Evolutionary conservation across 1,140 invertebrate species (phyloP).

Genomic region (Pseudobourletiella spinata): DNA sequence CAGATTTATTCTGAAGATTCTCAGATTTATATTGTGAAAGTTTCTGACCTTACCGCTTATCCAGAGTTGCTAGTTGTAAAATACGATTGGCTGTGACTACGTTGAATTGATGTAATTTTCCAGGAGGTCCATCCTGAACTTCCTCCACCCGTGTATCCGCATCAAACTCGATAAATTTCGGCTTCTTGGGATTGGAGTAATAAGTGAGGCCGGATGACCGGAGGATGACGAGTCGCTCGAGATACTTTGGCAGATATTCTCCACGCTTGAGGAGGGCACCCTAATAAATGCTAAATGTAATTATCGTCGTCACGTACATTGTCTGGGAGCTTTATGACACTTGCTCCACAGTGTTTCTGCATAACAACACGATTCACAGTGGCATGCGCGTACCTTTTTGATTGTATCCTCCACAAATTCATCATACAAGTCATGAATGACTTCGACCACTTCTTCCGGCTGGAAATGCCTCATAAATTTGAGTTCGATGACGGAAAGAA

Average conservation of each 20-base stretch:
- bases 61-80: conserved; percentile 48
- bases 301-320: neutral
- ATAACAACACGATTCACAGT: too few species aligned
- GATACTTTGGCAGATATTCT: conserved; percentile 60
- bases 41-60: conserved; percentile 29
- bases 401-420: conserved; percentile 70
- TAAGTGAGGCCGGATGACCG: conserved; percentile 62
- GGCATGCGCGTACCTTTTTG: conserved; percentile 71
- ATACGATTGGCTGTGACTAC: conserved; percentile 56
- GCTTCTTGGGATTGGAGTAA: conserved; percentile 61
- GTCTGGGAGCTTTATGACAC: too few species aligned
- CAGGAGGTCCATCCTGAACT: conserved; percentile 43
- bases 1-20: too few species aligned
- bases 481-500: conserved; percentile 32
- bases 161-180: conserved; percentile 55
- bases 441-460: conserved; percentile 54
- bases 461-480: conserved; percentile 41
- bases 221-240: conserved; percentile 71
- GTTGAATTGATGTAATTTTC: conserved; percentile 46
- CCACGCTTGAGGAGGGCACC: conserved; percentile 62
- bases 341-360: neutral
- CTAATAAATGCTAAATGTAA: conserved; percentile 42
- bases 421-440: conserved; percentile 62
- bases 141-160: conserved; percentile 57
- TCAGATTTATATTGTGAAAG: too few species aligned